Evolutionary conservation across 2,888 invertebrate species (phyloP).

Genomic region (Napeogenes inachia): DNA sequence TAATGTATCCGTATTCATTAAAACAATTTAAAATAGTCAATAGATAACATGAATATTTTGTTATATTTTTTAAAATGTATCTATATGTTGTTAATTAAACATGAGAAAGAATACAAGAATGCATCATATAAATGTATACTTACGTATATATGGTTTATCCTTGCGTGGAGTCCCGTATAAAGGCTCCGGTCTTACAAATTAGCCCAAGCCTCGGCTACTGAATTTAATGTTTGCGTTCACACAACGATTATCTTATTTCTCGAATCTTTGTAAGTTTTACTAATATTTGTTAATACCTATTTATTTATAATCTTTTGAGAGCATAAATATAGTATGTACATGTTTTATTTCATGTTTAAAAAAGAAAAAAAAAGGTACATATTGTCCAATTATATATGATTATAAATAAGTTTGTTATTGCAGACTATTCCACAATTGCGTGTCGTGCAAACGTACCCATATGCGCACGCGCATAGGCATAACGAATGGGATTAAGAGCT

Average conservation of each 20-base stretch:
- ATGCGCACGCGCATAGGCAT: constrained; percentile 53
- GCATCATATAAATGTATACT: no score
- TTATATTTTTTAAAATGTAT: no score
- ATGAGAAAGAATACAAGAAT: no score
- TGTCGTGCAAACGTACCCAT: constrained; percentile 13
- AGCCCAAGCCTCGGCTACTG: constrained; percentile 21
- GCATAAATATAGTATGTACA: no score
- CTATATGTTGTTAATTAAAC: no score
- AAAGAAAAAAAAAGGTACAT: no score
- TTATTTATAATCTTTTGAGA: neutral
- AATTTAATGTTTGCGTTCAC: constrained; percentile 21
- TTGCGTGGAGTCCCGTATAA: neutral
- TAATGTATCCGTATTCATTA: no score
- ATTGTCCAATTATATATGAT: no score
- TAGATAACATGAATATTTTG: no score
- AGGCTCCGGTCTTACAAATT: constrained; percentile 13
- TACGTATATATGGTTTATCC: neutral
- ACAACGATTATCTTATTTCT: constrained; percentile 7
- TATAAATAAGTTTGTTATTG: neutral
- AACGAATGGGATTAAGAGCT: constrained; percentile 64
- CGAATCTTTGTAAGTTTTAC: neutral
- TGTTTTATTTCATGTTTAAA: no score
- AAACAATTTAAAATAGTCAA: no score
- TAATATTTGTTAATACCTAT: neutral
- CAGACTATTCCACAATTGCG: neutral